Conservation (phyloP, 2,113 vertebrate genomes). For the Salvelinus namaycush region DNA sequence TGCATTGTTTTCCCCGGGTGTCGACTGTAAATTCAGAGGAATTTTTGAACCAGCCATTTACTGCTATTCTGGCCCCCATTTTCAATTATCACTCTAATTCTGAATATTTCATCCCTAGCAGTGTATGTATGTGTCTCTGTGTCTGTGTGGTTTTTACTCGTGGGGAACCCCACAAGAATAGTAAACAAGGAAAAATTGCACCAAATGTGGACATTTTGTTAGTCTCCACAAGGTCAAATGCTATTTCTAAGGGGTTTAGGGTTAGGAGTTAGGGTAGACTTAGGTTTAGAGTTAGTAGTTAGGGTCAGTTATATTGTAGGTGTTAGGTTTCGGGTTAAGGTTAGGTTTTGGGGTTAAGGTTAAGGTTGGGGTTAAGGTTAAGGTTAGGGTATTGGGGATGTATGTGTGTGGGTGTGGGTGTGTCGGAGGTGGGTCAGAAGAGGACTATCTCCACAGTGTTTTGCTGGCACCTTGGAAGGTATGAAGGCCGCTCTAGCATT, state of each 20-base stretch:
- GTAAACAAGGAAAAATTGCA: too few species aligned
- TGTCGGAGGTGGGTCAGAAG: slow-evolving; percentile 34
- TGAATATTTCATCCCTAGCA: slow-evolving; percentile 93
- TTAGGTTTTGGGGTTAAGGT: too few species aligned
- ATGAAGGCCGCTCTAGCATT: slow-evolving; percentile 65
- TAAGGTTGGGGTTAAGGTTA: too few species aligned
- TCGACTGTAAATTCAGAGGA: slow-evolving; percentile 33
- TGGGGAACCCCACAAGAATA: too few species aligned
- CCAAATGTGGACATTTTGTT: too few species aligned
- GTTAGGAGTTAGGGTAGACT: too few species aligned
- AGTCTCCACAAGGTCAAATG: too few species aligned
- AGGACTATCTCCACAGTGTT: slow-evolving; percentile 26
- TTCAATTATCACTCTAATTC: slow-evolving; percentile 89
- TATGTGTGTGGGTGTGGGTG: not conserved
- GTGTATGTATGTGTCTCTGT: slow-evolving; percentile 16
- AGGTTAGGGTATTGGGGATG: too few species aligned
- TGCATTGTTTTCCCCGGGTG: slow-evolving; percentile 19
- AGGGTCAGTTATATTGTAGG: too few species aligned
- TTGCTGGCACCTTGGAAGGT: slow-evolving; percentile 62
- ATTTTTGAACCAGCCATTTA: slow-evolving; percentile 66
- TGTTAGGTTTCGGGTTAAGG: too few species aligned
- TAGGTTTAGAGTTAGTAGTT: too few species aligned
- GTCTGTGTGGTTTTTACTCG: slow-evolving; percentile 28
- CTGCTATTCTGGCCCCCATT: slow-evolving; percentile 77
- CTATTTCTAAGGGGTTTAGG: too few species aligned